Percentiles rank a stretch among this genome's conserved stretches.
These are phyloP conservation scores for Esox niger DNA, from an alignment of 2,113 vertebrate species.

Conservation along the genomic window DNA sequence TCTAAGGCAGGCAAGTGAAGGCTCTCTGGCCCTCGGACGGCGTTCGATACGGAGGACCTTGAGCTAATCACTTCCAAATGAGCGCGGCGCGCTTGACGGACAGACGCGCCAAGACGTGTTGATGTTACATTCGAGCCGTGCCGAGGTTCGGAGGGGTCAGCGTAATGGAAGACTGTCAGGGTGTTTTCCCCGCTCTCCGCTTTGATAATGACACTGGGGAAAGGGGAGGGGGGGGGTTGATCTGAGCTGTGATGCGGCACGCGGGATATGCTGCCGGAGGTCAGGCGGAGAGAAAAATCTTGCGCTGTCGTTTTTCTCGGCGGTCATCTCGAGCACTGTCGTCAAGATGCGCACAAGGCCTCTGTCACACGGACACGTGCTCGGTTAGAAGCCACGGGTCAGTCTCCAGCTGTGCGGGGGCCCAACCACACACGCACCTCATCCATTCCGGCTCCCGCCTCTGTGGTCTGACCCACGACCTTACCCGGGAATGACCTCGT, in stretches of 20 bases:
- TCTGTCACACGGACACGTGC: slow-evolving; percentile 11
- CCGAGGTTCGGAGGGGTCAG: background rate
- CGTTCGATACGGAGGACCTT: slow-evolving; percentile 63
- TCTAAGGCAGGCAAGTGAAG: slow-evolving; percentile 59
- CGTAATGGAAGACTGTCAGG: background rate
- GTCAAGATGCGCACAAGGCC: background rate
- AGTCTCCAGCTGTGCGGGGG: background rate
- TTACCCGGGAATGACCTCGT: slow-evolving; percentile 23
- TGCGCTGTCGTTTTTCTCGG: background rate
- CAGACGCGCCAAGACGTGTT: slow-evolving; percentile 48
- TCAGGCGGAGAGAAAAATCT: slow-evolving; percentile 3
- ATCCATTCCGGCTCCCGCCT: slow-evolving; percentile 18
- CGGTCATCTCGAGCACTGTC: background rate
- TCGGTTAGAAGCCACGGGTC: slow-evolving; percentile 1
- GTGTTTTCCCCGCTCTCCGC: background rate
- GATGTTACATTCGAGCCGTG: background rate
- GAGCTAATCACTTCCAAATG: slow-evolving; percentile 69
- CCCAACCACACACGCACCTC: slow-evolving; percentile 13
- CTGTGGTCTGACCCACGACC: slow-evolving; percentile 32
- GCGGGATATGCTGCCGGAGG: background rate
- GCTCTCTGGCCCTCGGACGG: slow-evolving; percentile 56
- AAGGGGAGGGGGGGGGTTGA: too few relatives aligned
- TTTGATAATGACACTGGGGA: background rate
- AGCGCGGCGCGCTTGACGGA: slow-evolving; percentile 57
- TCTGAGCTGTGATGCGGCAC: background rate